phyloP scores from a whole-genome alignment of 2,797 vertebrate species.

The Erethizon dorsatum region DNA sequence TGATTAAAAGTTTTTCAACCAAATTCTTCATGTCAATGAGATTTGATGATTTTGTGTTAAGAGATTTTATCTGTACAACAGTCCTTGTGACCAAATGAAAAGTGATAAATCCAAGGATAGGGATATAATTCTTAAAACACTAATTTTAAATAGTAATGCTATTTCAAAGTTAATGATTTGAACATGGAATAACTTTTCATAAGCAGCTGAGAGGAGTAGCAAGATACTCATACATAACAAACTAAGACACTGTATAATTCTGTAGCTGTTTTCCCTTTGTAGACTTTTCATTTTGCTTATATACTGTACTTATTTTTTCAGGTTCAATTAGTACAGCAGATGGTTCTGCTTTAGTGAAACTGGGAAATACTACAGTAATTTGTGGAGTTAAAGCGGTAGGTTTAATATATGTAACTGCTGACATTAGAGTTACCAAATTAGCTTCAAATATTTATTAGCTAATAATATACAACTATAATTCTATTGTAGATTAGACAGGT shows the following conservation, averaged over 20 bases:
- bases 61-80: constrained; percentile 40
- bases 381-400: constrained; percentile 97
- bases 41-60: not conserved
- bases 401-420: constrained; percentile 18
- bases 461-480: not conserved
- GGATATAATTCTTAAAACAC: constrained; percentile 15
- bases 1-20: not conserved
- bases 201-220: not conserved
- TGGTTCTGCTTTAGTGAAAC: constrained; percentile 97
- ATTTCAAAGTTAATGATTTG: not conserved
- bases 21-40: not conserved
- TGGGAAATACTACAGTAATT: constrained; percentile 97
- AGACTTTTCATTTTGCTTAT: constrained; percentile 38
- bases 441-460: not conserved
- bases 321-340: constrained; percentile 97
- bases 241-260: not conserved
- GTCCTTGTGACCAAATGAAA: not conserved
- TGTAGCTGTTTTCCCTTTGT: not conserved
- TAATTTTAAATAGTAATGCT: not conserved
- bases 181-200: constrained; percentile 31
- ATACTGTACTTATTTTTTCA: constrained; percentile 83
- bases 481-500: not conserved
- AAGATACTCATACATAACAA: not conserved
- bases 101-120: constrained; percentile 10
- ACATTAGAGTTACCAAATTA: not conserved